Conservation (phyloP, 2,888 invertebrate species). For the Endotricha flammealis region DNA sequence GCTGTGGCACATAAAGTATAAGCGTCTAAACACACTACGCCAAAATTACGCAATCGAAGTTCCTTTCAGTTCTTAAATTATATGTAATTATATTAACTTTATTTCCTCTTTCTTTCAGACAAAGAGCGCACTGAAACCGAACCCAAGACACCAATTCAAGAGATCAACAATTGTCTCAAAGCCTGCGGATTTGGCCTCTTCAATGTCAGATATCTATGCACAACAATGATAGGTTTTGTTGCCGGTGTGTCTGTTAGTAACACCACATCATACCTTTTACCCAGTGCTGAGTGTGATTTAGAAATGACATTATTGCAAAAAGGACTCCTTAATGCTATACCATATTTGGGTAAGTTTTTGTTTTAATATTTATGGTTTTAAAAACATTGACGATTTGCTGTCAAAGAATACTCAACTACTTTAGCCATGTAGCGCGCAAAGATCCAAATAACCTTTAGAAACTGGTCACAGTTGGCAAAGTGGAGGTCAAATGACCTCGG, state of each 20-base stretch:
- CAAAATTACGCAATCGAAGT: no score
- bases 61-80: no score
- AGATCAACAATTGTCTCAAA: constrained; percentile 47
- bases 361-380: no score
- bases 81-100: not conserved
- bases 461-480: no score
- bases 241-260: constrained; percentile 40
- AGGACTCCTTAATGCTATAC: constrained; percentile 51
- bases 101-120: constrained; percentile 34
- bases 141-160: constrained; percentile 43
- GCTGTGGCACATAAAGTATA: no score
- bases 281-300: constrained; percentile 58
- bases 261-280: constrained; percentile 46
- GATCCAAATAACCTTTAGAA: no score
- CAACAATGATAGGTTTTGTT: constrained; percentile 35
- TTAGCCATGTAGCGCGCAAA: no score
- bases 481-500: no score
- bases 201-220: constrained; percentile 38
- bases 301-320: constrained; percentile 51
- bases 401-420: no score
- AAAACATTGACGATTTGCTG: no score
- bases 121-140: constrained; percentile 26
- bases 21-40: no score
- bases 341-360: constrained; percentile 49
- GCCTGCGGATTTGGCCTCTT: constrained; percentile 52